Percentiles rank a stretch among this genome's conserved stretches.
These are phyloP conservation scores for Nautilus pompilius DNA, from an alignment of 1,140 invertebrate species.

Conservation along the genomic window DNA sequence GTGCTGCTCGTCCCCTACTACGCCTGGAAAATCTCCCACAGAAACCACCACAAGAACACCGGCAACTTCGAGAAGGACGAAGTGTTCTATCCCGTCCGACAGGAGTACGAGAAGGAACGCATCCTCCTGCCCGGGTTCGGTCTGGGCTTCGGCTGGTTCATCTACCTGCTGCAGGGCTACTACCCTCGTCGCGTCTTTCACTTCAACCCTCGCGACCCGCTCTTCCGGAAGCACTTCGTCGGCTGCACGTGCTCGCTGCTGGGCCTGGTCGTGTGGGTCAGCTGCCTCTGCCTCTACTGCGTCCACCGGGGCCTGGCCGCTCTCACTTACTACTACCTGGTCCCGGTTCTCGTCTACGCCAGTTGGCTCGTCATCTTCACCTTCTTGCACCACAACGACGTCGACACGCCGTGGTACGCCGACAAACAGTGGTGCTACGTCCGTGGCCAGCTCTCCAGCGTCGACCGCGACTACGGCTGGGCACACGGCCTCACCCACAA, in stretches of 20 bases:
- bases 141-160: slow-evolving; percentile 18
- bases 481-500: slow-evolving; percentile 47
- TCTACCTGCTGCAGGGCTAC: slow-evolving; percentile 13
- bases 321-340: slow-evolving; percentile 42
- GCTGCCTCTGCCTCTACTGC: slow-evolving; percentile 19
- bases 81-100: slow-evolving; percentile 18
- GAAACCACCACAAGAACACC: slow-evolving; percentile 17
- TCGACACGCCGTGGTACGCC: slow-evolving; percentile 42
- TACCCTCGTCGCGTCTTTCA: slow-evolving; percentile 10
- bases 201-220: slow-evolving; percentile 11
- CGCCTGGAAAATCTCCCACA: slow-evolving; percentile 20
- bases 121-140: slow-evolving; percentile 10
- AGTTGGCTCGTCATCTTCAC: slow-evolving; percentile 43
- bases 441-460: slow-evolving; percentile 48
- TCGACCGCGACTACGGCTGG: slow-evolving; percentile 47
- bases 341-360: slow-evolving; percentile 42
- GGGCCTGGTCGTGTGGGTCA: slow-evolving; percentile 20
- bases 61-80: slow-evolving; percentile 21
- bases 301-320: slow-evolving; percentile 2
- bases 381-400: slow-evolving; percentile 47
- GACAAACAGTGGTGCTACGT: slow-evolving; percentile 44
- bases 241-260: slow-evolving; percentile 19
- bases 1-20: slow-evolving; percentile 17
- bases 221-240: slow-evolving; percentile 9
- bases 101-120: neutral